Evolutionary conservation across 2,797 vertebrate species (phyloP), one percentile per base, ranked within the genome.

Genomic region (Thalassophryne amazonica): DNA sequence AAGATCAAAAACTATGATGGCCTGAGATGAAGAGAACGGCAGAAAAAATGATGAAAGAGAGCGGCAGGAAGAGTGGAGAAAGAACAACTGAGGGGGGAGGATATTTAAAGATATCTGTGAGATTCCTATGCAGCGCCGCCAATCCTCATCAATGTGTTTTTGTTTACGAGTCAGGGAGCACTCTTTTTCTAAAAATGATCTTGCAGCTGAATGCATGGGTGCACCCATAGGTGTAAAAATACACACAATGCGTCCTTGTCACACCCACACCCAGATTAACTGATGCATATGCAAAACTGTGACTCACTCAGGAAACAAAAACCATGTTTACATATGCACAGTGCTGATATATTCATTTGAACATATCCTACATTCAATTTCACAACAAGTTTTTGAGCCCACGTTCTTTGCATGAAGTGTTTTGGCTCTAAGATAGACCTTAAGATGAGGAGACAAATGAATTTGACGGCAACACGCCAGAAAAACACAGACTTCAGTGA

Each of bases 191-290:
- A 3, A 36, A 45, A 53, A 10, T 15, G 32, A 58, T 19, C 42
- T 47, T 39, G 23, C 52, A 57, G 51, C 54, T 42, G 43, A 64
- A 70, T 35, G 27, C 38, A 43, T 22, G 31, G 19, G 25, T 41
- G 31, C 52, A 47, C 39, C 49, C 33, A 63, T 13, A 49, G 43
- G 50, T 60, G 47, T 35, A 59, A 60, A 69, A 49, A 64, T 50
- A 57, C 40, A 47, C 45, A 24, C 28, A 2, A 32, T 22, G 46
- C 23, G 65, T 57, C 62, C 65, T 37, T 42, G 68, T 79, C 80
- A 76, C 73, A 52, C 82, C 78, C 78, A 80, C 73, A 59, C 60
- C 47, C 67, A 60, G 76, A 84, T 83, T 80, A 84, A 61, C 53
- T 30, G 65, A 63, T 43, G 58, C 68, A 51, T 47, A 63, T 75